Conservation (phyloP, 2,888 invertebrate genomes). For the Drosophila falleni region DNA sequence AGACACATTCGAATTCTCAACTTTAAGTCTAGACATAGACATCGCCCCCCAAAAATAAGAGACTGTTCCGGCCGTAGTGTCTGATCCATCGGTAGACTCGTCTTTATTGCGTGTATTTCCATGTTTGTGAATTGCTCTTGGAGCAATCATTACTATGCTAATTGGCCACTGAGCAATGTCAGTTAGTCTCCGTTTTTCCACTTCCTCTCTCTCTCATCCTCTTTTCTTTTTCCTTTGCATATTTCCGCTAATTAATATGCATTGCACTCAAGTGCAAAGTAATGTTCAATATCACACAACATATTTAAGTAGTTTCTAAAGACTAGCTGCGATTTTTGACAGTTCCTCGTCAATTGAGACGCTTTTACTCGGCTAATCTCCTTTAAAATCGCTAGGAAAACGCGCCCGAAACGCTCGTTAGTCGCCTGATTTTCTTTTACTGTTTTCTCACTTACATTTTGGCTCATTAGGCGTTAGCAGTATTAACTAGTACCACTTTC, state of each 20-base stretch:
- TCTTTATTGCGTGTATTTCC: slow-evolving; percentile 14
- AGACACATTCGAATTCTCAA: slow-evolving; percentile 16
- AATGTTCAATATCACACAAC: slow-evolving; percentile 46
- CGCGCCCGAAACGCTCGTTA: slow-evolving; percentile 17
- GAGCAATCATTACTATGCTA: slow-evolving; percentile 57
- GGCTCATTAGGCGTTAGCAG: too few relatives aligned
- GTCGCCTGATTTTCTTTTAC: background rate
- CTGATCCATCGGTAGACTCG: slow-evolving; percentile 8
- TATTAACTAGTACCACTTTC: background rate
- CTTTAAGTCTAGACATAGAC: slow-evolving; percentile 10
- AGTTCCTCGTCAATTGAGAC: slow-evolving; percentile 34
- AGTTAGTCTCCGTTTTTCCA: background rate
- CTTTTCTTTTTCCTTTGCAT: slow-evolving; percentile 23
- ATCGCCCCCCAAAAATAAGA: background rate
- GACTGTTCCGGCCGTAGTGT: slow-evolving; percentile 8
- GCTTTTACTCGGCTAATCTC: slow-evolving; percentile 5
- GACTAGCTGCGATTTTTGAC: slow-evolving; percentile 21
- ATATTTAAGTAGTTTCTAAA: slow-evolving; percentile 5
- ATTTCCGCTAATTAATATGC: slow-evolving; percentile 71
- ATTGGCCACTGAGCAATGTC: slow-evolving; percentile 42
- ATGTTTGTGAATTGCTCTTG: slow-evolving; percentile 46
- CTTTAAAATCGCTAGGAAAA: slow-evolving; percentile 30
- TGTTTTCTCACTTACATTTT: background rate
- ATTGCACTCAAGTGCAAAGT: slow-evolving; percentile 37
- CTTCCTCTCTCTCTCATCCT: slow-evolving; percentile 16